Base-by-base conservation (phyloP, 2,797 vertebrate species). In the Danio kyathit region DNA sequence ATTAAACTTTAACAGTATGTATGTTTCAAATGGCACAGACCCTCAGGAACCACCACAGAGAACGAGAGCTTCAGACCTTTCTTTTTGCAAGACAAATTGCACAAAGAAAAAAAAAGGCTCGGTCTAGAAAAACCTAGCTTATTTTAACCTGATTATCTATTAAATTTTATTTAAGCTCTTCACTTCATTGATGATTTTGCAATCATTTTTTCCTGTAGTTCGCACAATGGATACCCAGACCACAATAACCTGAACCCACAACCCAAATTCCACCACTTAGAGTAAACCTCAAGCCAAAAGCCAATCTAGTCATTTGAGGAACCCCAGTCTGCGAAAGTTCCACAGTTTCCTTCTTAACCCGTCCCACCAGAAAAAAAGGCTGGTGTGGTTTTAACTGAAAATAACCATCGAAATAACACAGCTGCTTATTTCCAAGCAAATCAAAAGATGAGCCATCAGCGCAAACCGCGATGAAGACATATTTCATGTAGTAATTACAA, bases 1-100 rank as follows among this genome's bases (percentile, higher is more conserved):
- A 77, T 89, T 89, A 88, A 87, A 89, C 76, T 85, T 89, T 76
- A 82, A 85, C 69, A 85, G 41, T 83, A 88, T 90, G 90, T 90
- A 80, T 84, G 85, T 89, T 91, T 65, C 79, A 88, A 87, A 90
- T 83, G 82, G 60, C 85, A 73, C 64, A 64, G 46, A 64, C 65
- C 82, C 74, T 54, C n/a, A 64, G 83, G 67, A 86, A 84, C 83
- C 82, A 85, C 54, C 71, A 11, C 70, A 17, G 7, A 75, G 48
- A 56, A 75, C 79, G 75, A 79, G 12, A 80, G n/a, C 75, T 82
- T 81, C 12, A 11, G 80, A 65, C 69, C 41, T 9, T n/a, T 19
- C 21, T 13, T 74, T 69, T 71, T n/a, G 0, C 60, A 29, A 65
- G 65, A 74, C 2, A 44, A 56, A 49, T 16, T 38, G n/a, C 7